phyloP scores from a whole-genome alignment of 1,140 invertebrate genomes.

The Delia radicum region DNA sequence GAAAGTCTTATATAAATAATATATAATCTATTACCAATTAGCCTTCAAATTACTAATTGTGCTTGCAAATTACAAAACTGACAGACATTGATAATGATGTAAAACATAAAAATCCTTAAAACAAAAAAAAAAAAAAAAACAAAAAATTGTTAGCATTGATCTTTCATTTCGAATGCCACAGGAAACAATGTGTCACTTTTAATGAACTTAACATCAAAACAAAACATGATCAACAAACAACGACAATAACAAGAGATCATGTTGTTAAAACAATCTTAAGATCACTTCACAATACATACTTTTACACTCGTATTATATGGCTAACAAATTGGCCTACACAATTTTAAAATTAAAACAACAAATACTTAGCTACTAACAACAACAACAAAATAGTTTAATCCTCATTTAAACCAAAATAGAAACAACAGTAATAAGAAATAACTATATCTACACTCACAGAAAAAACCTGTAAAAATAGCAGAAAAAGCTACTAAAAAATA shows the following conservation, averaged over 20 bases:
- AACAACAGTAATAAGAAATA: no score
- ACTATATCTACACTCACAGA: no score
- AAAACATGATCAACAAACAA: neutral
- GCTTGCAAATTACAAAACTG: neutral
- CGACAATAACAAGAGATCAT: neutral
- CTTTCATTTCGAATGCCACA: neutral
- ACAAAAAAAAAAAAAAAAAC: neutral
- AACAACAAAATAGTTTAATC: neutral
- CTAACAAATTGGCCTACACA: constrained; percentile 19
- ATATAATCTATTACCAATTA: no score
- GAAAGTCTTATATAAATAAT: no score
- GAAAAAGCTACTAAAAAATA: no score
- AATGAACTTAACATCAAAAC: constrained; percentile 10
- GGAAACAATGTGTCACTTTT: constrained; percentile 23
- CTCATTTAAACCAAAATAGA: constrained; percentile 4
- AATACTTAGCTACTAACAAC: constrained; percentile 3
- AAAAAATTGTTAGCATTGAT: neutral
- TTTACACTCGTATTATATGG: neutral
- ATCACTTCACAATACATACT: neutral
- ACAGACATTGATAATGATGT: constrained; percentile 9
- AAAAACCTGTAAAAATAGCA: no score
- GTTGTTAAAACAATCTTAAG: neutral
- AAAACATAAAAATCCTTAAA: neutral
- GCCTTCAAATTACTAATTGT: neutral
- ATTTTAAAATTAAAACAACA: neutral